Base-by-base conservation (phyloP, 2,888 invertebrate species). In the Lamellibrachia satsuma region DNA sequence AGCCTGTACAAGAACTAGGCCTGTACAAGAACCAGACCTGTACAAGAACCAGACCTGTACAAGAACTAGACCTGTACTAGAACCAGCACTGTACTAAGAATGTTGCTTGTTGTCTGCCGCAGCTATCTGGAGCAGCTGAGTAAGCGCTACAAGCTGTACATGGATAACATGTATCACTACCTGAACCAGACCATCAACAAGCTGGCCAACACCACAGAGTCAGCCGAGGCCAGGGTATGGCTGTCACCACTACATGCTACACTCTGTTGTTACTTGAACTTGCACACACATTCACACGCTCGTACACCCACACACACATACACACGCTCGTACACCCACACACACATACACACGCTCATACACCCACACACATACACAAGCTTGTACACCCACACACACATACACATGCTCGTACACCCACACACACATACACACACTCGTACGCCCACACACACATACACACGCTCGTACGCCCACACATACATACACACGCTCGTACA, bases 121-220 rank as follows among this genome's bases (percentile, higher is more conserved):
- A 96, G 96, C 92, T 99, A 99, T 96, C 97, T 99, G 94, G 99
- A 99, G 96, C 99, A 99, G 96, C 97, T 99, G 94, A 99, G 99
- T 96, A 97, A 98, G 93, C 97, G 99, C 27, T 99, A 99, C 97
- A 99, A 99, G 96, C 98, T 98, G 95, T 99, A 99, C 97, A 99
- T 99, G 92, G 99, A 99, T 90, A 99, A 99, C 95, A 98, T 99
- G 97, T 98, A 99, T 96, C 97, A 94, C 94, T 97, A 98, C 4
- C 97, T 98, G 94, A 98, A 98, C 94, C 98, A 98, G 95, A 98
- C 98, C 0, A 97, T 98, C 60, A 97, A 97, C 52, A 97, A 98
- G 92, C 97, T 97, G 7, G 95, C 95, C 91, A 96, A 96, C 92
- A 94, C 94, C 39, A 93, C 94, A 57, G 93, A 93, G 91, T 92